Conservation (phyloP, 2,797 vertebrate species). For the Lemur catta region DNA sequence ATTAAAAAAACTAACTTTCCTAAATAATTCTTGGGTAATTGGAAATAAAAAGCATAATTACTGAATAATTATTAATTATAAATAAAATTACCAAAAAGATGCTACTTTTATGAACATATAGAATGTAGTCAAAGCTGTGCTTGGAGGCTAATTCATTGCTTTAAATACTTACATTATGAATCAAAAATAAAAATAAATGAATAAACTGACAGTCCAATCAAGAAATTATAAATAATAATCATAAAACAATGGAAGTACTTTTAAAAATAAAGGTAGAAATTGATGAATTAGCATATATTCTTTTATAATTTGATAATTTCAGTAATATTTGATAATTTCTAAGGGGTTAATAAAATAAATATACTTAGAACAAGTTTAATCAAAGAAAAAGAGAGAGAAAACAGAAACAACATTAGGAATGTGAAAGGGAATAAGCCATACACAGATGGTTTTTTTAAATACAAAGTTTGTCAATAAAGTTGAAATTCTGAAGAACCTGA, state of each 20-base stretch:
- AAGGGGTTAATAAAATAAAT: conserved; percentile 38
- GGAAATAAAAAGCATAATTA: conserved; percentile 11
- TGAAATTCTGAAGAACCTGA: neutral
- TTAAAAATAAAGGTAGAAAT: conserved; percentile 14
- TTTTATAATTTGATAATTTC: conserved; percentile 44
- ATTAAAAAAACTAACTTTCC: neutral
- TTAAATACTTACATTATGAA: neutral
- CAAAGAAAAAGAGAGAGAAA: conserved; percentile 22
- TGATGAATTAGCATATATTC: neutral
- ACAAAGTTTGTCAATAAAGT: neutral
- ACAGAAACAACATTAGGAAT: conserved; percentile 10
- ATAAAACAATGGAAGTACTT: neutral
- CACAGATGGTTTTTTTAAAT: conserved; percentile 1
- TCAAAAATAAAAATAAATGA: conserved; percentile 48
- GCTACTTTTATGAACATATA: neutral
- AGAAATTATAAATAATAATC: conserved; percentile 31
- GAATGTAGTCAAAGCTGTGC: conserved; percentile 10
- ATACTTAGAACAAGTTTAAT: neutral
- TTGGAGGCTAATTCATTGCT: neutral
- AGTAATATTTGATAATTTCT: conserved; percentile 21
- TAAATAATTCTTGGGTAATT: conserved; percentile 8
- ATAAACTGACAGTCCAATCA: neutral
- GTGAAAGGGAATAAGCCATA: neutral
- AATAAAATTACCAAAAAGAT: conserved; percentile 35
- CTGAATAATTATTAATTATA: conserved; percentile 17